phyloP scores from a whole-genome alignment of 2,797 vertebrate genomes.

The Galaxias olidus region DNA sequence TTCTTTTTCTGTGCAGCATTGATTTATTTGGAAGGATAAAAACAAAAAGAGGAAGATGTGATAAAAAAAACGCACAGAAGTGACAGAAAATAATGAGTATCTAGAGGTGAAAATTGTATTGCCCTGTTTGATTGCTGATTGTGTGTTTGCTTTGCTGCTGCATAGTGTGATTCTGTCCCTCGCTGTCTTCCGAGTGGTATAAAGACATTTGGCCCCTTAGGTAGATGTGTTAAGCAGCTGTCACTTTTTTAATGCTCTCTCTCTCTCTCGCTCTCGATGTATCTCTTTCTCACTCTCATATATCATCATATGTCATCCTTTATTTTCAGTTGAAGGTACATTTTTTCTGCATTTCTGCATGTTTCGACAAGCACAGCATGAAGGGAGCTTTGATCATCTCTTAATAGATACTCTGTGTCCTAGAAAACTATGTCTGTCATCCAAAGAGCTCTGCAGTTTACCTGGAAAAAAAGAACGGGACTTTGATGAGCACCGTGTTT shows the following conservation, averaged over 20 bases:
- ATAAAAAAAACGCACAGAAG: too few relatives aligned
- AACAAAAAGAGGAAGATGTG: too few relatives aligned
- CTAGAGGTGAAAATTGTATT: background rate
- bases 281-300: conserved; percentile 2
- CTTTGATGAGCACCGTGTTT: conserved; percentile 19
- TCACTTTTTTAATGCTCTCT: background rate
- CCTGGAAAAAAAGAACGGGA: conserved; percentile 17
- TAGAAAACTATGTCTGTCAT: conserved; percentile 5
- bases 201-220: background rate
- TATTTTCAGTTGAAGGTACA: conserved; percentile 30
- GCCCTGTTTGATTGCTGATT: conserved; percentile 9
- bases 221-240: background rate
- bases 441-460: conserved; percentile 11
- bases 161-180: background rate
- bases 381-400: conserved; percentile 54
- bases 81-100: too few relatives aligned
- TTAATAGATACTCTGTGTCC: conserved; percentile 40
- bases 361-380: conserved; percentile 45
- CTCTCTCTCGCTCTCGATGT: background rate
- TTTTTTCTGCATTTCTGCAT: conserved; percentile 31
- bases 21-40: too few relatives aligned
- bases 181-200: too few relatives aligned
- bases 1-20: too few relatives aligned
- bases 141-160: conserved; percentile 6
- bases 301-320: conserved; percentile 17